Evolutionary conservation across 2,113 vertebrate species (phyloP).

Genomic region (Aplodontia rufa): DNA sequence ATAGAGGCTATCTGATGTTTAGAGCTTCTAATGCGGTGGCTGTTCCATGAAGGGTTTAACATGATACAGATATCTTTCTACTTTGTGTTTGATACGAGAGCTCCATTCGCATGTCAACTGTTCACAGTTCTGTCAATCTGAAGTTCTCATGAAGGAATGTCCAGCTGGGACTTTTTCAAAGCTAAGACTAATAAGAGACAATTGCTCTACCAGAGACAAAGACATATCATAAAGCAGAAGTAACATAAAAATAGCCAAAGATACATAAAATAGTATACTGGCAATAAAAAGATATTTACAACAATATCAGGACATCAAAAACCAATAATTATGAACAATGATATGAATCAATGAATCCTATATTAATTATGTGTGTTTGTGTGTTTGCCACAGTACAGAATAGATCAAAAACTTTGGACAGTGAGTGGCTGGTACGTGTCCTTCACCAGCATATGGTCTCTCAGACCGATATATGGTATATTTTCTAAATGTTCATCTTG

Average conservation of each 20-base stretch:
- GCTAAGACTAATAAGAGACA: background rate
- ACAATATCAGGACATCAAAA: background rate
- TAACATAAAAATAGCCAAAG: background rate
- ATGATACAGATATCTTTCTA: background rate
- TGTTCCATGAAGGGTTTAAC: background rate
- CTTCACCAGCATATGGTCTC: too few relatives aligned
- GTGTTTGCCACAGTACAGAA: background rate
- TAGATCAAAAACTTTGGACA: background rate
- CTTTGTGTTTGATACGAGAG: background rate
- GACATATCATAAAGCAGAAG: background rate
- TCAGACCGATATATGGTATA: background rate
- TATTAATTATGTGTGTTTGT: background rate
- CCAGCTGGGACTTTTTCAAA: background rate
- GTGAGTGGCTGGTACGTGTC: background rate
- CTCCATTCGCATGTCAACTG: background rate
- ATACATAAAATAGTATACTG: background rate
- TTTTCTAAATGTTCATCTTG: background rate
- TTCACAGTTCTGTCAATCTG: background rate
- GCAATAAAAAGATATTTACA: background rate
- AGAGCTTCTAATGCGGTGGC: fast-evolving
- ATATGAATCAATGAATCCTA: background rate
- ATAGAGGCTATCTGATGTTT: too few relatives aligned
- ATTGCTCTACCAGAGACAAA: background rate
- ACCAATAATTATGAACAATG: background rate
- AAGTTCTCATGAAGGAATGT: background rate